These are phyloP conservation scores for Epirrhoe alternata DNA, from an alignment of 2,888 invertebrate species.

Conservation along the genomic window DNA sequence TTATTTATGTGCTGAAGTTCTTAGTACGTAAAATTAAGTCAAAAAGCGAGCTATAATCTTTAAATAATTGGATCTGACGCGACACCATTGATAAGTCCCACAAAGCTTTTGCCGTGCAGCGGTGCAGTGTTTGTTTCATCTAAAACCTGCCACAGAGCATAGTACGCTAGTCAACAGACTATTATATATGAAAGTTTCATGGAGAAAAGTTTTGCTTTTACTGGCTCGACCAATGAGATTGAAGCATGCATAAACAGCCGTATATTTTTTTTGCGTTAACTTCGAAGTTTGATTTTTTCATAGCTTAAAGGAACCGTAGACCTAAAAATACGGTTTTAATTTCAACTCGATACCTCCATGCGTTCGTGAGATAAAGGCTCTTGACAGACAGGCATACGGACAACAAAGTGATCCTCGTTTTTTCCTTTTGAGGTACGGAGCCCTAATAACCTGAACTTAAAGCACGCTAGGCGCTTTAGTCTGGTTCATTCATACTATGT, in stretches of 20 bases:
- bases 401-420: too few species aligned
- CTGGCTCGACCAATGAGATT: background rate
- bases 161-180: background rate
- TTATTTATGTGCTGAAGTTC: too few species aligned
- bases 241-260: background rate
- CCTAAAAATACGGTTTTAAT: too few species aligned
- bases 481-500: background rate
- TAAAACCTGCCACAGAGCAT: conserved; percentile 16
- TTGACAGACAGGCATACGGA: too few species aligned
- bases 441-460: too few species aligned
- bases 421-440: too few species aligned
- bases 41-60: conserved; percentile 23
- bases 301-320: too few species aligned
- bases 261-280: too few species aligned
- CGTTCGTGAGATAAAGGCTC: too few species aligned
- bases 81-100: conserved; percentile 17
- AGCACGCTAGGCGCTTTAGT: too few species aligned
- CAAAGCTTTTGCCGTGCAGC: conserved; percentile 22
- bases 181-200: conserved; percentile 5
- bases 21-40: conserved; percentile 3
- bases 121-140: conserved; percentile 16
- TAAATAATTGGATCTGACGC: conserved; percentile 15
- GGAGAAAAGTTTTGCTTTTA: conserved; percentile 11
- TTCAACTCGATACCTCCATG: too few species aligned
- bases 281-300: too few species aligned